A percentile compares a stretch with the other conserved stretches of the same genome.
Conservation (phyloP, 2,113 vertebrate genomes). For the Trogon surrucura region DNA sequence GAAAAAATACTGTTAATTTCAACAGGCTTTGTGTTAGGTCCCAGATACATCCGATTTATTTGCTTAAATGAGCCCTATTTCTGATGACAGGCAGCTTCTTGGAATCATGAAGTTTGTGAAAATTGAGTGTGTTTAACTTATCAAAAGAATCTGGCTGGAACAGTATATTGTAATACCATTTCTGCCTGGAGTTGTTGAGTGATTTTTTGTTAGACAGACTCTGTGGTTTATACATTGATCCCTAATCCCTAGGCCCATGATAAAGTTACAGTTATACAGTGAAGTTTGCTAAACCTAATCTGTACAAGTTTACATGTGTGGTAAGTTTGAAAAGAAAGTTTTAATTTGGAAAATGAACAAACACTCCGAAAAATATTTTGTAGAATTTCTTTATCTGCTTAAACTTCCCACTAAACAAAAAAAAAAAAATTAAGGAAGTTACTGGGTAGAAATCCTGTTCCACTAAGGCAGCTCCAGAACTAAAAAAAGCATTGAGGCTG, state of each 20-base stretch:
- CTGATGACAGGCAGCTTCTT: background rate
- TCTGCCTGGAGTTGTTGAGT: background rate
- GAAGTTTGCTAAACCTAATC: background rate
- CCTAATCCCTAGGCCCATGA: background rate
- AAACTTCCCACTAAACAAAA: background rate
- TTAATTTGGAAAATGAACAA: background rate
- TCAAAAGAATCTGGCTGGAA: background rate
- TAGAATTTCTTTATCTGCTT: background rate
- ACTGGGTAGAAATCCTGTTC: background rate
- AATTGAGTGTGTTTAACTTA: background rate
- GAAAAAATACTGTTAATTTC: background rate
- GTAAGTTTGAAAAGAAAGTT: background rate
- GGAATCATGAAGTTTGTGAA: background rate
- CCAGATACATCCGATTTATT: background rate
- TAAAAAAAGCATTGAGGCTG: background rate
- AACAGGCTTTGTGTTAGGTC: background rate
- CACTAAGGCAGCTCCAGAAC: background rate
- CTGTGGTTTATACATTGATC: background rate
- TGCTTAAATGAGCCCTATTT: background rate
- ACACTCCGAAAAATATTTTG: background rate
- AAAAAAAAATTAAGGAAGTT: background rate
- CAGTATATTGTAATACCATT: background rate
- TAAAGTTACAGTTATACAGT: background rate
- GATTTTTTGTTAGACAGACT: background rate
- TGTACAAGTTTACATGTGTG: background rate